Conservation (phyloP, 2,113 vertebrate species). For the Isichthys henryi region DNA sequence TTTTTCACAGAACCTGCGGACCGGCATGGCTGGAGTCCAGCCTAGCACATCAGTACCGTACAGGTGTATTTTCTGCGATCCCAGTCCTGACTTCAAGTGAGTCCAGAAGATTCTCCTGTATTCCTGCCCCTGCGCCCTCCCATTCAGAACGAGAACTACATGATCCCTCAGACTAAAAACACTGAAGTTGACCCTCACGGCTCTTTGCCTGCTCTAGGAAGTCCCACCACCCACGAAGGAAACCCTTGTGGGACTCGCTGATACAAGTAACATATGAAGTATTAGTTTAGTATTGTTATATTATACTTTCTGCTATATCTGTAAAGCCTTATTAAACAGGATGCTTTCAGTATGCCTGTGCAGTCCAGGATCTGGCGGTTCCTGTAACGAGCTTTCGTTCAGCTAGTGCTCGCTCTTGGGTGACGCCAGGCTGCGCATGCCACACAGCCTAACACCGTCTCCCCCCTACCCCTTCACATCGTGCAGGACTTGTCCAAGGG, state of each 20-base stretch:
- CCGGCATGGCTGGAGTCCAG: neutral
- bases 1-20: neutral
- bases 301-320: neutral
- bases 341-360: neutral
- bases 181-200: neutral
- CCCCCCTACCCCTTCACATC: conserved; percentile 64
- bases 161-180: neutral
- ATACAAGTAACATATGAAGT: neutral
- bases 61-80: neutral
- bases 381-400: neutral
- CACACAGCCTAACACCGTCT: too few relatives aligned
- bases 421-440: neutral
- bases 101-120: neutral
- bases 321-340: neutral
- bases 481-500: conserved; percentile 94
- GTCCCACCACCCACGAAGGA: neutral
- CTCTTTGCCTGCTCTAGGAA: neutral
- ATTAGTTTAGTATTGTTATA: neutral
- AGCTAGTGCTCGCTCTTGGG: neutral
- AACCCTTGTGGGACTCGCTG: neutral
- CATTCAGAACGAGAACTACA: neutral
- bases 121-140: neutral
- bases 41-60: neutral
- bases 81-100: neutral
- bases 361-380: neutral